Evolutionary conservation across 2,888 invertebrate genomes (phyloP).

Genomic region (Plagiodera versicolora): DNA sequence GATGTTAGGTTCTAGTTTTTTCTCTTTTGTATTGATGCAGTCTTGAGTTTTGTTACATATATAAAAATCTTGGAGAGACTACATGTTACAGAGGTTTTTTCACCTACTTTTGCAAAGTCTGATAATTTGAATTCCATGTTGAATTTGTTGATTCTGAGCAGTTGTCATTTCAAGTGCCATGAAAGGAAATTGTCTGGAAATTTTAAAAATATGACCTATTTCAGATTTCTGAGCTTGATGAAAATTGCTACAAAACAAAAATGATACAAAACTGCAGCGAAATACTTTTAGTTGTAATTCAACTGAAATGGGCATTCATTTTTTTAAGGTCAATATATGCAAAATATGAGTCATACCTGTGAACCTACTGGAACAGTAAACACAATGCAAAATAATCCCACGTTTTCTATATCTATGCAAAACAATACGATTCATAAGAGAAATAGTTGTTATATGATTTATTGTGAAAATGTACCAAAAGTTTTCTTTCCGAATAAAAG

Average conservation of each 20-base stretch:
- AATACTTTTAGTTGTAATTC: too few species aligned
- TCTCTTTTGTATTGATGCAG: constrained; percentile 31
- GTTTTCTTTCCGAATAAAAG: too few species aligned
- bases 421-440: background rate
- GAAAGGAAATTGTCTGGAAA: constrained; percentile 12
- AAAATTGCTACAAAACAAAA: constrained; percentile 21
- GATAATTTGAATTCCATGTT: constrained; percentile 18
- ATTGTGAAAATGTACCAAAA: too few species aligned
- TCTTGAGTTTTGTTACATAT: constrained; percentile 40
- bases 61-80: constrained; percentile 25
- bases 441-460: too few species aligned
- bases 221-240: background rate
- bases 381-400: background rate
- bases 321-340: constrained; percentile 37
- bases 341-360: constrained; percentile 12
- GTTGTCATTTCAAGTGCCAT: constrained; percentile 26
- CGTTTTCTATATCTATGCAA: background rate
- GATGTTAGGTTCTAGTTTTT: constrained; percentile 33
- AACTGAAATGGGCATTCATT: constrained; percentile 35
- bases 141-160: constrained; percentile 18
- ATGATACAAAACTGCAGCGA: constrained; percentile 25
- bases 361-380: background rate
- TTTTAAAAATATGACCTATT: constrained; percentile 5
- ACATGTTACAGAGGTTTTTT: constrained; percentile 32
- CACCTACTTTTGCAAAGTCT: constrained; percentile 26